These are phyloP conservation scores for Furcifer pardalis DNA, from an alignment of 2,797 vertebrate species.

Conservation along the genomic window DNA sequence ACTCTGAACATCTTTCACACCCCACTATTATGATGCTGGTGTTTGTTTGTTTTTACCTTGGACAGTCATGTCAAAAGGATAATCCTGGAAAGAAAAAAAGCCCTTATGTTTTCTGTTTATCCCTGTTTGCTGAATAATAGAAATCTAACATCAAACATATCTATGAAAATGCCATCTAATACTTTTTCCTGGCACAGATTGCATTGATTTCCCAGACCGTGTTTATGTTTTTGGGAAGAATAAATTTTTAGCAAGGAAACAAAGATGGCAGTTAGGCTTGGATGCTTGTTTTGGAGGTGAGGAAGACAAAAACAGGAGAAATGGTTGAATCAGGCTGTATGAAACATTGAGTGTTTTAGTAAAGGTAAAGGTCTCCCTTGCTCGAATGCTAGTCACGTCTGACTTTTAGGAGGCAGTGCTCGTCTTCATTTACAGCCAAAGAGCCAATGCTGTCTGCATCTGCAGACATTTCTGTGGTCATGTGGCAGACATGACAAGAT, in stretches of 20 bases:
- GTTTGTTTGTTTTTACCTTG: neutral
- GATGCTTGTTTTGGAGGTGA: neutral
- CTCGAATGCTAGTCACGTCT: no score
- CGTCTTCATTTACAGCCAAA: no score
- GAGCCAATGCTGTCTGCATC: no score
- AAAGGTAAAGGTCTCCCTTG: no score
- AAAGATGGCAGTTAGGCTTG: neutral
- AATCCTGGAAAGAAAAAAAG: constrained; percentile 20
- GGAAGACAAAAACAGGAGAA: neutral
- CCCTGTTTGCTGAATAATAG: constrained; percentile 16
- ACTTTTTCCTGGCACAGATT: neutral
- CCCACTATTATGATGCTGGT: neutral
- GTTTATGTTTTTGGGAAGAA: neutral
- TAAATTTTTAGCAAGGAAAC: neutral
- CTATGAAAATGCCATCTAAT: neutral
- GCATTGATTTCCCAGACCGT: constrained; percentile 10
- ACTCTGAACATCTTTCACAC: neutral
- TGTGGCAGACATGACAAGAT: no score
- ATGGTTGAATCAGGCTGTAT: neutral
- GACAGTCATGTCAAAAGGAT: constrained; percentile 2
- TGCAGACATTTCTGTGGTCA: no score
- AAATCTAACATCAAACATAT: neutral
- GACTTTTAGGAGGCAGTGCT: no score
- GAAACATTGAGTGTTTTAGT: neutral
- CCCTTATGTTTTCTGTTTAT: neutral